These are phyloP conservation scores for Dichetophora obliterata DNA, from an alignment of 2,888 invertebrate genomes.

Conservation along the genomic window DNA sequence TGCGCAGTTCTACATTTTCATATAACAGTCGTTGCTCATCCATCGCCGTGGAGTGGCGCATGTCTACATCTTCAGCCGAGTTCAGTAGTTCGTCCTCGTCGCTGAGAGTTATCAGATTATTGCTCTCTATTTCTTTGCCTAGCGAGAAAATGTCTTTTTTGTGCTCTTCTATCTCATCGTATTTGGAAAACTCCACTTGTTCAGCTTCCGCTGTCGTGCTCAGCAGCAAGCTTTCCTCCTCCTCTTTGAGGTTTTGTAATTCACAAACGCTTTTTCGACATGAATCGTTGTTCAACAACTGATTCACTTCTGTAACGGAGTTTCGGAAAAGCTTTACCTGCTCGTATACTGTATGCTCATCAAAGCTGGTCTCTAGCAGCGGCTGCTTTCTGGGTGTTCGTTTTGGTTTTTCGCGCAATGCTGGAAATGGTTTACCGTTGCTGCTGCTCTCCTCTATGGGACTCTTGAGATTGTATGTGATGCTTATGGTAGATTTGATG, in stretches of 20 bases:
- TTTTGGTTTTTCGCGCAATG: conserved; percentile 48
- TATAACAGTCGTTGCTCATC: conserved; percentile 59
- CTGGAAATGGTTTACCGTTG: conserved; percentile 70
- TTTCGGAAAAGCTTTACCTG: conserved; percentile 82
- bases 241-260: conserved; percentile 57
- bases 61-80: conserved; percentile 45
- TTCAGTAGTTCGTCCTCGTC: conserved; percentile 17
- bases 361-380: conserved; percentile 74
- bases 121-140: not conserved
- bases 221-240: conserved; percentile 41
- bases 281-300: conserved; percentile 68
- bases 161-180: conserved; percentile 32
- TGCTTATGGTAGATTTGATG: conserved; percentile 79
- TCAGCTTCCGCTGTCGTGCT: not conserved
- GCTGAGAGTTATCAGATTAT: conserved; percentile 8
- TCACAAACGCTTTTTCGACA: conserved; percentile 22
- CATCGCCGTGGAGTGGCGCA: conserved; percentile 43
- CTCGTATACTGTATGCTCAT: conserved; percentile 76
- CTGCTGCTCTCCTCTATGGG: conserved; percentile 66
- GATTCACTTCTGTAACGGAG: conserved; percentile 82
- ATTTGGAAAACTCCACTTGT: not conserved
- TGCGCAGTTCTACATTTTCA: conserved; percentile 68
- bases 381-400: conserved; percentile 71
- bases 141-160: not conserved
- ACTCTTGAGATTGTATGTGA: conserved; percentile 76